A percentile compares a stretch with the other conserved stretches of the same genome.
These are phyloP conservation scores for Cuculus canorus DNA, from an alignment of 2,797 vertebrate genomes.

Conservation along the genomic window DNA sequence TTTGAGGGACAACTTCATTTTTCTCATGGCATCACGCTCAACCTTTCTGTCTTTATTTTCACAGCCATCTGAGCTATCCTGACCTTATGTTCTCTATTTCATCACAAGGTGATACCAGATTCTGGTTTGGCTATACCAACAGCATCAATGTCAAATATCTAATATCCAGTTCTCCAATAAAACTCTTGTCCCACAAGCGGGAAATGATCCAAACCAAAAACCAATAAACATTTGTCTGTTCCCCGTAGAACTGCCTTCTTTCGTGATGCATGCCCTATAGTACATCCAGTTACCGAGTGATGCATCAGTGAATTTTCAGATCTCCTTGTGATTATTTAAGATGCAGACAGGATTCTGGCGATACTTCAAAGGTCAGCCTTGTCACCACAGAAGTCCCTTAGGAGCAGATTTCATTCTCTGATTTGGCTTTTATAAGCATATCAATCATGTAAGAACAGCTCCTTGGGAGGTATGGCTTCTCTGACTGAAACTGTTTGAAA, in stretches of 20 bases:
- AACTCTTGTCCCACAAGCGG: background rate
- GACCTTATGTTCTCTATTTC: background rate
- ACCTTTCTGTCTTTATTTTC: background rate
- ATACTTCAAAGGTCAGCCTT: constrained; percentile 21
- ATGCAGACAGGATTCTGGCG: constrained; percentile 10
- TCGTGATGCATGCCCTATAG: background rate
- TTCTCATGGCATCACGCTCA: background rate
- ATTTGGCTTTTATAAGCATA: constrained; percentile 43
- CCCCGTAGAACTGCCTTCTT: background rate
- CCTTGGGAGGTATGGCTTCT: background rate
- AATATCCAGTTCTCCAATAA: background rate
- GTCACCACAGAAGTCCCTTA: background rate
- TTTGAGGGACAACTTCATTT: background rate
- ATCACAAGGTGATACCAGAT: background rate
- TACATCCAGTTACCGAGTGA: background rate
- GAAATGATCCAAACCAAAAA: background rate
- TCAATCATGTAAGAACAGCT: constrained; percentile 1
- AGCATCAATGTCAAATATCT: background rate
- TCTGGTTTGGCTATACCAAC: background rate
- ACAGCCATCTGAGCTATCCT: background rate
- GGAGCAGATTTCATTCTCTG: constrained; percentile 16
- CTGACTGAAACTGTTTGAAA: background rate
- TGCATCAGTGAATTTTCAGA: background rate
- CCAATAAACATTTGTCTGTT: background rate
- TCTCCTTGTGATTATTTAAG: constrained; percentile 1